Base-by-base conservation (phyloP, 2,113 vertebrate genomes). In the Athene cunicularia region DNA sequence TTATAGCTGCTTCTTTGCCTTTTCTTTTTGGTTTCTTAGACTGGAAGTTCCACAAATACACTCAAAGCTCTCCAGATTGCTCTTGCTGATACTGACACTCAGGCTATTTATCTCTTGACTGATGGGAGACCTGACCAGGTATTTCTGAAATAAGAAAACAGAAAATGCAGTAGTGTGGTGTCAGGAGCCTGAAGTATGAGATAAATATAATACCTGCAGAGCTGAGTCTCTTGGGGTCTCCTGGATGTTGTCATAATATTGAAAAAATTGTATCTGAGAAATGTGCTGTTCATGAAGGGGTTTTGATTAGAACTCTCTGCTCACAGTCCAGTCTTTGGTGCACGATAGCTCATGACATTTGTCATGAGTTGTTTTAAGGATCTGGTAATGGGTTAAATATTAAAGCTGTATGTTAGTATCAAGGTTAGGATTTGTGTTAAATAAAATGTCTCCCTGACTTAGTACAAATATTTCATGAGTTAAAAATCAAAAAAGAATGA, bases 101-200 rank as follows among this genome's bases (percentile, higher is more conserved):
- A 98, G 80, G 98, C 96, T 64, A 95, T 99, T 96, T 99, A 99
- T 90, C 98, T 99, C 71, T 88, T 99, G 94, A 99, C 98, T 28
- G 98, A 99, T 83, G 98, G 99, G 63, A 98, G 98, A 71, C 98
- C 98, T 85, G 98, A 99, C 84, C 98, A 99, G 98, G 99, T 99
- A 98, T 39, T 95, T 94, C 66, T 63, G 76, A 58, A 85, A 80
- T 26, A 23, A 74, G 67, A 58, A 67, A 74, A 79, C 4, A 92
- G 63, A 95, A 85, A 95, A 67, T 47, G 35, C 12, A 73, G 50
- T 55, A 35, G 49, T 53, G n/a, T 90, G 64, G 22, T 87, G 27
- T 70, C 72, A 80, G 39, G 50, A 83, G n/a, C 71, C 74, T 59
- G 50, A 91, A 90, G 77, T 64, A 21, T 27, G 39, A 66, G n/a